These are phyloP conservation scores for Sesia apiformis DNA, from an alignment of 2,888 invertebrate species.

Conservation along the genomic window DNA sequence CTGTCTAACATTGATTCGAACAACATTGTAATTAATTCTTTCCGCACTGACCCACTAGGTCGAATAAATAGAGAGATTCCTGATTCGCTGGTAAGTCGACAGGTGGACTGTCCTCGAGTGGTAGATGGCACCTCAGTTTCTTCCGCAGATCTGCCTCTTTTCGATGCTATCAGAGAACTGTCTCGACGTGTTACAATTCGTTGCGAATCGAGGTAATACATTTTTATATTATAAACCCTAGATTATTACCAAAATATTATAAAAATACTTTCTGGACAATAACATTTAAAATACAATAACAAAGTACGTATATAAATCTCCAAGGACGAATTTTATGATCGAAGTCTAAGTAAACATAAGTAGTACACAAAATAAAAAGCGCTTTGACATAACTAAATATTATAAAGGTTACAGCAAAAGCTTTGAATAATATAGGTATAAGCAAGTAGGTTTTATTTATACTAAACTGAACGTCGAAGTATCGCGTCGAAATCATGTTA, in stretches of 20 bases:
- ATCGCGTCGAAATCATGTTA: too few species aligned
- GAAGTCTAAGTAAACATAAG: too few species aligned
- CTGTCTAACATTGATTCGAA: slow-evolving; percentile 54
- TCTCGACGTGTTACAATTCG: slow-evolving; percentile 50
- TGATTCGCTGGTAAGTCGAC: slow-evolving; percentile 27
- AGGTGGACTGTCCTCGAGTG: slow-evolving; percentile 21
- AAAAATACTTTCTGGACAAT: slow-evolving; percentile 4
- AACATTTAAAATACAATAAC: background rate
- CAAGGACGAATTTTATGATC: too few species aligned
- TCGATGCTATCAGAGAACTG: slow-evolving; percentile 39
- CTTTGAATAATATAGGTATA: too few species aligned
- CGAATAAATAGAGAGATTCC: slow-evolving; percentile 14
- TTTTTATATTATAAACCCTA: slow-evolving; percentile 8
- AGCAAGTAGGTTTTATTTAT: too few species aligned
- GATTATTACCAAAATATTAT: background rate
- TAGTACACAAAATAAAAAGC: too few species aligned
- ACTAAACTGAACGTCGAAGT: too few species aligned
- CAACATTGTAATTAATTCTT: slow-evolving; percentile 45
- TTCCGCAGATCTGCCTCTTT: slow-evolving; percentile 10
- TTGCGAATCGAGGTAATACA: slow-evolving; percentile 55
- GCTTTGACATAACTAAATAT: too few species aligned
- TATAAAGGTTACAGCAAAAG: too few species aligned
- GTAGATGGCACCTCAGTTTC: slow-evolving; percentile 20
- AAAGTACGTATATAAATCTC: too few species aligned
- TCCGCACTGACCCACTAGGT: slow-evolving; percentile 37